Evolutionary conservation across 2,888 invertebrate genomes (phyloP), one percentile per base, ranked within the genome.

Genomic region (Acronicta leporina): DNA sequence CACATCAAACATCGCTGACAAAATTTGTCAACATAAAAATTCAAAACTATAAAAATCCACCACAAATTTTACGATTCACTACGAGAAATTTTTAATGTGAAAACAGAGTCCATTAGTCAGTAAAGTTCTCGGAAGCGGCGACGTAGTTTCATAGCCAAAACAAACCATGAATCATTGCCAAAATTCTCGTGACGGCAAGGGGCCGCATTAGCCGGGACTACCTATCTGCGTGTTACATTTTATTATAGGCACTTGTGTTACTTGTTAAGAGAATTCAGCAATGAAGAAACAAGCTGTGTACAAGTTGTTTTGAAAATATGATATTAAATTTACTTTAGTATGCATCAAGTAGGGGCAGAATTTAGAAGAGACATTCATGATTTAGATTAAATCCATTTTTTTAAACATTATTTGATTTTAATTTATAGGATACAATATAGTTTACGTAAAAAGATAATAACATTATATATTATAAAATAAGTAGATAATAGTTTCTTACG

Each of bases 81-180:
- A 75, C 67, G 75, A 73, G 68, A 74, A 73, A 79, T 75, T 82
- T 83, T 86, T 84, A 85, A 86, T 84, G 84, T 80, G 76, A 83
- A 84, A 84, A 83, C 82, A 84, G 80, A 84, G 82, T 87, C 90
- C 91, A 92, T 92, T 92, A 92, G 88, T 86, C 86, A 87, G 85
- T 81, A 38, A 52, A 65, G 73, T 75, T 81, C 72, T 76, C 61
- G 59, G 57, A 68, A 73, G 68, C 74, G 72, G 65, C 69, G 74
- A 73, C 79, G 77, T 74, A 83, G 84, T 84, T 88, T 87, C 89
- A 89, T 85, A 85, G 92, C 92, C 94, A 94, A 94, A 94, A 92
- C 92, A 94, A 94, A 94, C 92, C 87, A 87, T 91, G 92, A 91
- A 88, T 90, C 92, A 90, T 88, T 94, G 94, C 94, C 94, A 94